Conservation (phyloP, 2,888 invertebrate genomes). For the Eupithecia abbreviata region DNA sequence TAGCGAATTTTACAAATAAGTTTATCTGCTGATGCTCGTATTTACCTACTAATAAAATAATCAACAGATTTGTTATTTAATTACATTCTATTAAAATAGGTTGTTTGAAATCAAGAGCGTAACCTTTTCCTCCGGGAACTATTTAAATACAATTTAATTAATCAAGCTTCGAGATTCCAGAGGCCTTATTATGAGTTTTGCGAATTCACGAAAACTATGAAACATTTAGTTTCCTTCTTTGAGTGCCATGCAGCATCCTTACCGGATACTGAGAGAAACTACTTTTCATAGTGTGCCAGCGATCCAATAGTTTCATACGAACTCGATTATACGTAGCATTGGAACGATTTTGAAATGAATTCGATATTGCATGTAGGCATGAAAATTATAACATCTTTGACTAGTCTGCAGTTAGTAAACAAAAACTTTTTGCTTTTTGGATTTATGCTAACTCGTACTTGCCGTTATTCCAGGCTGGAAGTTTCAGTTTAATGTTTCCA, state of each 20-base stretch:
- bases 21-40: no score
- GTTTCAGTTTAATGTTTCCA: slow-evolving; percentile 34
- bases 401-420: not conserved
- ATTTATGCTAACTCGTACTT: slow-evolving; percentile 8
- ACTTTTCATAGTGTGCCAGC: not conserved
- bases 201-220: not conserved
- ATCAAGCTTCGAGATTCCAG: not conserved
- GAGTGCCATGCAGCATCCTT: not conserved
- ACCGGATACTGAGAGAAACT: not conserved
- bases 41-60: not conserved
- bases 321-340: no score
- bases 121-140: not conserved
- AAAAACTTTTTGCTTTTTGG: not conserved
- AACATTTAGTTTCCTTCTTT: not conserved
- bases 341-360: no score
- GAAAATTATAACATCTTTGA: no score
- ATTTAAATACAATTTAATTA: slow-evolving; percentile 4
- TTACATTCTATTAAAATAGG: not conserved
- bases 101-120: not conserved
- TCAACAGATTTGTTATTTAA: not conserved
- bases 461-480: slow-evolving; percentile 27
- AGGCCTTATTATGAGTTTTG: not conserved
- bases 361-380: no score
- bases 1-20: no score
- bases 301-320: no score